Base-by-base conservation (phyloP, 2,113 vertebrate genomes). In the Eptesicus fuscus region DNA sequence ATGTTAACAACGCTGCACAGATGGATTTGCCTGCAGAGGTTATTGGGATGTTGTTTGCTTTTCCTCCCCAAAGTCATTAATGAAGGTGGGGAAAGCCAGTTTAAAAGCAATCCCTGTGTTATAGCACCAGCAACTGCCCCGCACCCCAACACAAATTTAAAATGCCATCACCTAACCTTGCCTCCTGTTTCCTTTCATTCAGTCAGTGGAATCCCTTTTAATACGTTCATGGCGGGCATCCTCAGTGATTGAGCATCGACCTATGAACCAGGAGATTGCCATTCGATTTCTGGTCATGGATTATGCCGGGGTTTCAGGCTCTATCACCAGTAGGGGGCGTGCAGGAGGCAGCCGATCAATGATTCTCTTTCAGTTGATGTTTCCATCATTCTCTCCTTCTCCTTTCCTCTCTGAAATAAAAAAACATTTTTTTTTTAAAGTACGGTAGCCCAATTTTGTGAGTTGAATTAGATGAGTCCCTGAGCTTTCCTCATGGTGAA, bases 41-140 rank as follows among this genome's bases (percentile, higher is more conserved):
- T 95, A 96, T 95, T 95, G 96, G 93, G 85, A 90, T 79, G 49
- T 47, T 86, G 47, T 96, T 97, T 96, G 83, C 51, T 94, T 95
- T 79, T 94, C 78, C 35, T 80, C 83, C 83, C n/a, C 83, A 51
- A 95, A 87, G 74, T 83, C 93, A 87, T 91, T 94, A 95, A 93
- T 83, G 94, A 96, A 95, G 67, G 83, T 14, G 37, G 44, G 67
- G 32, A 90, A 84, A 88, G 17, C 69, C 59, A 86, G 90, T 90
- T 95, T 49, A 86, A 83, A 90, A 95, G 73, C 59, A 88, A 95
- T 95, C 78, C 69, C 85, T 83, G 14, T 73, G 80, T 92, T 88
- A 37, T 0, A 51, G 76, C 23, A 28, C 76, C 79, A 80, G 94
- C 88, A 95, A 83, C 25, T 35, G 35, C 42, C 16, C 47, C 23